Evolutionary conservation across 1,140 invertebrate species (phyloP).

Genomic region (Apolygus lucorum): DNA sequence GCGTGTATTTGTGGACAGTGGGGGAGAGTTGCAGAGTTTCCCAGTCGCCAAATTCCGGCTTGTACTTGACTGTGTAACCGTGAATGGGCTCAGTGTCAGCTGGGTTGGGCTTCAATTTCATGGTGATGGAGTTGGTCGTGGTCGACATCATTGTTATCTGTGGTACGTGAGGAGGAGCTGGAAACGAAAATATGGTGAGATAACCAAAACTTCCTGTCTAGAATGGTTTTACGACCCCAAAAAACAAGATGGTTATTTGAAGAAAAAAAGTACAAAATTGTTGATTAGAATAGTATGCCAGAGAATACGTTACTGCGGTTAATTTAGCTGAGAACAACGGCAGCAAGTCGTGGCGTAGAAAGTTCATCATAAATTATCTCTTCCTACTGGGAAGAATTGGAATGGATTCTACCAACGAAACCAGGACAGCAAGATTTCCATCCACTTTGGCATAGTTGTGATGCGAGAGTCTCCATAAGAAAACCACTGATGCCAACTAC

Average conservation of each 20-base stretch:
- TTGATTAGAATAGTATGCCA: neutral
- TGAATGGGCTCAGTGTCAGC: constrained; percentile 65
- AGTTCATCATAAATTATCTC: too few species aligned
- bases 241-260: neutral
- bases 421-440: too few species aligned
- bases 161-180: constrained; percentile 75
- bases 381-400: too few species aligned
- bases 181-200: constrained; percentile 27
- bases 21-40: constrained; percentile 68
- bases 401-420: too few species aligned
- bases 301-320: neutral
- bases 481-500: too few species aligned
- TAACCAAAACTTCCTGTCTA: neutral
- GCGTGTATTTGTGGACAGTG: constrained; percentile 68
- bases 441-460: too few species aligned
- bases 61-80: constrained; percentile 85
- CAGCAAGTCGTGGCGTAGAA: too few species aligned
- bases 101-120: constrained; percentile 67
- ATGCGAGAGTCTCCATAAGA: too few species aligned
- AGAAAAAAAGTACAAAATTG: neutral
- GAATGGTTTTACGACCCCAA: neutral
- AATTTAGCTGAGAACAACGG: neutral
- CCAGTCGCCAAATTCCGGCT: constrained; percentile 88
- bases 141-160: constrained; percentile 68
- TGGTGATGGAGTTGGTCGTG: constrained; percentile 71